Evolutionary conservation across 2,888 invertebrate species (phyloP), one percentile per base, ranked within the genome.

Genomic region (Hypena proboscidalis): DNA sequence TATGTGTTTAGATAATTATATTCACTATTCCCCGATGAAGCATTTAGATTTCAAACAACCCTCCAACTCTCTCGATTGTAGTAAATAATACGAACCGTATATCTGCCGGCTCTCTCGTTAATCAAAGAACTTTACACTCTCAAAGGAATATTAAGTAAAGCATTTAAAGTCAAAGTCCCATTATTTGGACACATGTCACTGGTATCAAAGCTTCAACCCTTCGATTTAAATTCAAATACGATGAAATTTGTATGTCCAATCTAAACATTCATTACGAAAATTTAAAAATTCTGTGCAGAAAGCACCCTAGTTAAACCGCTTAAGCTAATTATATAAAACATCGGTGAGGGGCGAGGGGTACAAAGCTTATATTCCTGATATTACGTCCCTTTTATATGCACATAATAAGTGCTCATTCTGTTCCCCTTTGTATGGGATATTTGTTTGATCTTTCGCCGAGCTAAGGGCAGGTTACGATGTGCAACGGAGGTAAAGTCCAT

Each of bases 271-370:
- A 88, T 89, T 87, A 86, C 62, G 74, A 62, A 47, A 57, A 55
- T 65, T 80, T 58, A 71, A 80, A 85, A 85, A 78, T 73, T 77
- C 74, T 69, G 67, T 76, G 72, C 73, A 71, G 74, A 32, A n/a
- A 52, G 48, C 62, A 75, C 87, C 84, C 79, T 79, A 64, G 76
- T 80, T 85, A 85, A 88, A 83, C 81, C 81, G 85, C 87, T 88
- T 88, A 83, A 82, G 85, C 86, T 90, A 90, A 90, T 90, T 88
- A 87, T 77, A 84, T 85, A 82, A 80, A 88, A 85, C 84, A 85
- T 81, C 76, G 78, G 46, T 46, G 14, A 23, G 70, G 59, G 60
- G n/a, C n/a, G n/a, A n/a, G 49, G 65, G 63, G 75, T 58, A 77
- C 72, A 74, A 73, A 73, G 78, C 75, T 74, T 76, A 77, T 70